phyloP scores from a whole-genome alignment of 2,888 invertebrate species.

The Luffia ferchaultella region DNA sequence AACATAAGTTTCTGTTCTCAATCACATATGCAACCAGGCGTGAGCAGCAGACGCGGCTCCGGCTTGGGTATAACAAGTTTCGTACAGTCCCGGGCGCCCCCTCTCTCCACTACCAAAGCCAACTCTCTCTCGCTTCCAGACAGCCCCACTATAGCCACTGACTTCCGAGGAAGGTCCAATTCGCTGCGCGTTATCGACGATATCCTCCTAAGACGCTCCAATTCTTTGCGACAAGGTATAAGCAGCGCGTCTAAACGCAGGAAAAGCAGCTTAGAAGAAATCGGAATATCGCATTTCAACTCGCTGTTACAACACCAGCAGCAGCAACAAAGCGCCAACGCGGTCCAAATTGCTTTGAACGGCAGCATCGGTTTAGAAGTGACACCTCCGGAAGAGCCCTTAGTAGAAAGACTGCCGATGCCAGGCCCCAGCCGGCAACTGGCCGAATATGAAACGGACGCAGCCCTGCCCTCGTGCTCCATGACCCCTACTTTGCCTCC shows the following conservation, averaged over 20 bases:
- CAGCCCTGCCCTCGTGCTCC: conserved; percentile 44
- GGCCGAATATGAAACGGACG: conserved; percentile 43
- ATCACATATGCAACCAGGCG: conserved; percentile 68
- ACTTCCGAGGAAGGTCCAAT: conserved; percentile 83
- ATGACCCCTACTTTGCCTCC: conserved; percentile 33
- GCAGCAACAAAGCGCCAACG: conserved; percentile 72
- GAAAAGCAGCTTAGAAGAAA: conserved; percentile 87
- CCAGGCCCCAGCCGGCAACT: conserved; percentile 23
- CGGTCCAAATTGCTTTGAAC: conserved; percentile 86
- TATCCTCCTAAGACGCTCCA: conserved; percentile 82
- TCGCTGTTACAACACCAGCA: conserved; percentile 68
- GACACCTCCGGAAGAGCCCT: conserved; percentile 74
- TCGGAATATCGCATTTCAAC: conserved; percentile 83
- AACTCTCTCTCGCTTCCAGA: conserved; percentile 90
- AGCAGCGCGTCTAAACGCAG: conserved; percentile 72
- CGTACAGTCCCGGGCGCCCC: conserved; percentile 74
- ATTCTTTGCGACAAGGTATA: conserved; percentile 84
- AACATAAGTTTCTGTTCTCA: conserved; percentile 92
- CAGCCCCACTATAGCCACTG: conserved; percentile 83
- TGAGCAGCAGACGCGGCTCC: conserved; percentile 74
- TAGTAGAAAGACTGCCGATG: conserved; percentile 43
- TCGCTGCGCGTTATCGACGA: conserved; percentile 88
- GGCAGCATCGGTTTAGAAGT: conserved; percentile 87
- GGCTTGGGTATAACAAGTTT: conserved; percentile 72
- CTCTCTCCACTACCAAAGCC: conserved; percentile 83